A percentile compares a stretch with the other conserved stretches of the same genome.
Evolutionary conservation across 2,797 vertebrate species (phyloP).

Genomic region (Eidolon dupreanum): DNA sequence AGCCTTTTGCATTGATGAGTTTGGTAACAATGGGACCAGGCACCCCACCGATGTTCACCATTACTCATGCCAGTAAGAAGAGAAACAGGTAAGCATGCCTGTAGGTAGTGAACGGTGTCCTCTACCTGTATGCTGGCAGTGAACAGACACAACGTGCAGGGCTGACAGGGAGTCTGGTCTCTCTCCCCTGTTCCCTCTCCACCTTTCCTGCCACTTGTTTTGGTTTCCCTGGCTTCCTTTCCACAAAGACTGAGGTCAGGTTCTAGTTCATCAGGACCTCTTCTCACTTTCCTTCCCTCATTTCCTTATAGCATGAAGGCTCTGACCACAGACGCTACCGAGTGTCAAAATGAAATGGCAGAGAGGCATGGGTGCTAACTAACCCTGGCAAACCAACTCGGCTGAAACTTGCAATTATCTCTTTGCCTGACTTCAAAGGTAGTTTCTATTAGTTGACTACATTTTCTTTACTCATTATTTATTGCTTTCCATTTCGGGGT

Average conservation of each 20-base stretch:
- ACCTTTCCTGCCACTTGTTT: neutral
- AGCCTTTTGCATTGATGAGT: neutral
- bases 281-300: neutral
- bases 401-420: neutral
- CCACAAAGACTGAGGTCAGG: neutral
- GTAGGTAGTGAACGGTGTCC: neutral
- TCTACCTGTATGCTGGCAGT: too few relatives aligned
- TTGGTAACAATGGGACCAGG: neutral
- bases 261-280: neutral
- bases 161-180: neutral
- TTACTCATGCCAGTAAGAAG: neutral
- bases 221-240: neutral
- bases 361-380: neutral
- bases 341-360: neutral
- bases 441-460: neutral
- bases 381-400: neutral
- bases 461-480: neutral
- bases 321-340: neutral
- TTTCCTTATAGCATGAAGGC: neutral
- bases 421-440: neutral
- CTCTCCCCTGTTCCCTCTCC: neutral
- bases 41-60: too few relatives aligned
- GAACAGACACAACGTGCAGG: fast-evolving
- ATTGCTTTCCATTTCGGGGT: slow-evolving; percentile 22
- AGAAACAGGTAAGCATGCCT: too few relatives aligned